These are phyloP conservation scores for Chaetorhynchus papuensis DNA, from an alignment of 2,113 vertebrate genomes.

Conservation along the genomic window DNA sequence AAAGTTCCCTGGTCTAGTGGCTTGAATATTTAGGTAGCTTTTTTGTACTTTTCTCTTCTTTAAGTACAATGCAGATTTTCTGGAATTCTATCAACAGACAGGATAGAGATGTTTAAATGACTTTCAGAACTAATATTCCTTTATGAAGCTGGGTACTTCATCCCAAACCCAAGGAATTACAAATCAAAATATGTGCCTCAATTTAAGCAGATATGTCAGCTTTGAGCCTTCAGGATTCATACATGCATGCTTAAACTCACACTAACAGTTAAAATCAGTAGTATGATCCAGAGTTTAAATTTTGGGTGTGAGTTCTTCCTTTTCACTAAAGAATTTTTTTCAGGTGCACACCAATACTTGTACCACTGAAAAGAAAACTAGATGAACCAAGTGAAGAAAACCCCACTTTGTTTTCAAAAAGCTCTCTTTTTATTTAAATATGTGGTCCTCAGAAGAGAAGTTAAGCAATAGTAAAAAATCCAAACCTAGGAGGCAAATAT, in stretches of 20 bases:
- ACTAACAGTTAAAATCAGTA: not conserved
- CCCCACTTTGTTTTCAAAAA: fast-evolving
- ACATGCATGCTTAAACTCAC: not conserved
- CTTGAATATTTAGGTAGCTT: not conserved
- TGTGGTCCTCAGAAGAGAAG: not conserved
- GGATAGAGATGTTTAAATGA: not conserved
- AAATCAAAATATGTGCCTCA: not conserved
- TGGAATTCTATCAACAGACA: not conserved
- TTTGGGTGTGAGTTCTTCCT: fast-evolving
- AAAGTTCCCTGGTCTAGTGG: not conserved
- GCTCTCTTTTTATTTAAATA: not conserved
- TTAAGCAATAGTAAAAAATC: not conserved
- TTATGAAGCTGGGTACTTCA: not conserved
- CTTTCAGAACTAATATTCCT: not conserved
- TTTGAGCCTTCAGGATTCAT: not conserved
- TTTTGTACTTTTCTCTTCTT: not conserved
- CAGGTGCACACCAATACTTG: not conserved
- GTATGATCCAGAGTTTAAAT: not conserved
- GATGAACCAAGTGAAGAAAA: not conserved
- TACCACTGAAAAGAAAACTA: not conserved
- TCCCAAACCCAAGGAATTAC: not conserved
- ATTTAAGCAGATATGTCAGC: not conserved
- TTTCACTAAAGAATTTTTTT: not conserved
- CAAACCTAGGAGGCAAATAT: not conserved
- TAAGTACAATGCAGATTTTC: not conserved